Conservation (phyloP, 2,888 invertebrate species). For the Hirtodrosophila confusa region DNA sequence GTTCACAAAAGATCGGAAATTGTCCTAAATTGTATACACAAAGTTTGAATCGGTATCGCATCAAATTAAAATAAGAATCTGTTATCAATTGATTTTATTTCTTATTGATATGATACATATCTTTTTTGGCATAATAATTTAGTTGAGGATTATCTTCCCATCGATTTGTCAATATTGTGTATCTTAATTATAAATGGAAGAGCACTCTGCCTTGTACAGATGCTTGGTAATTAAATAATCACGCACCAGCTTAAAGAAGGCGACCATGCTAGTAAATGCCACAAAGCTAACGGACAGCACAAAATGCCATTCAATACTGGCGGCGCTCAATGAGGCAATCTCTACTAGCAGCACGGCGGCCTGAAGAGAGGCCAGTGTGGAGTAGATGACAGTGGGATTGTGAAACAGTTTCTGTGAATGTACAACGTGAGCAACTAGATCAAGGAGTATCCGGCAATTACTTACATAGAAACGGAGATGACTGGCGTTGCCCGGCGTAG, state of each 20-base stretch:
- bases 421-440: not conserved
- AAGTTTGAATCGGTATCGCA: not conserved
- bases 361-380: slow-evolving; percentile 90
- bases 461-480: slow-evolving; percentile 95
- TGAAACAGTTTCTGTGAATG: slow-evolving; percentile 91
- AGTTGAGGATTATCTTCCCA: not conserved
- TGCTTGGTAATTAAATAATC: slow-evolving; percentile 94
- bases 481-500: slow-evolving; percentile 92
- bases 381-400: slow-evolving; percentile 92
- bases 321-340: slow-evolving; percentile 90
- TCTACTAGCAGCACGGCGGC: slow-evolving; percentile 90
- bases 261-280: slow-evolving; percentile 95
- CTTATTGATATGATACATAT: not conserved
- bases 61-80: not conserved
- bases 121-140: slow-evolving; percentile 16
- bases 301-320: slow-evolving; percentile 95
- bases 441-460: slow-evolving; percentile 51
- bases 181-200: slow-evolving; percentile 44
- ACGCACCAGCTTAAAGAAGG: slow-evolving; percentile 94
- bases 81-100: slow-evolving; percentile 2
- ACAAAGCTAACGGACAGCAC: slow-evolving; percentile 93
- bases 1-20: not conserved
- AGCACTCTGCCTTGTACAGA: slow-evolving; percentile 86
- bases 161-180: not conserved
- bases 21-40: not conserved